A percentile compares a stretch with the other conserved stretches of the same genome.
Evolutionary conservation across 1,140 invertebrate genomes (phyloP).

Genomic region (Formica exsecta): DNA sequence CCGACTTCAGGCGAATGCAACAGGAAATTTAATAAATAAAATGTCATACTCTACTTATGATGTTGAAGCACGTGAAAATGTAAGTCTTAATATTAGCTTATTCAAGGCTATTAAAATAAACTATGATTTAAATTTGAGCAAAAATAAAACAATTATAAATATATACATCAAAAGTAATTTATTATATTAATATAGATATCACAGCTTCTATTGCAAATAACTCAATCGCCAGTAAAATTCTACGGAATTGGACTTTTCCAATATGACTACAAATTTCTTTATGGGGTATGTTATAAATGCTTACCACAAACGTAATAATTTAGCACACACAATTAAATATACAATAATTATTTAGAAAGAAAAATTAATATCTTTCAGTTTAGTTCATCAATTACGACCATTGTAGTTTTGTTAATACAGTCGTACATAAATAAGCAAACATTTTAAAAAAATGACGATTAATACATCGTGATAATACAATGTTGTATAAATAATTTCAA

Average conservation of each 20-base stretch:
- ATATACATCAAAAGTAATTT: neutral
- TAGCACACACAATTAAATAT: neutral
- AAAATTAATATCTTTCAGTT: constrained; percentile 3
- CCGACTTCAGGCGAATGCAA: neutral
- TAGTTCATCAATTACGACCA: neutral
- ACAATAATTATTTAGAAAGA: neutral
- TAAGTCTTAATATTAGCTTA: neutral
- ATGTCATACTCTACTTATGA: neutral
- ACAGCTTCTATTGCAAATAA: neutral
- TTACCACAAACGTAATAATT: neutral
- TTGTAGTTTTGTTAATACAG: constrained; percentile 24
- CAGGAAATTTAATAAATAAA: neutral
- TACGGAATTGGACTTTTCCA: constrained; percentile 19
- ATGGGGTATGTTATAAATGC: neutral
- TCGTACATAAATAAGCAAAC: neutral
- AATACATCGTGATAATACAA: neutral
- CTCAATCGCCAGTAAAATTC: constrained; percentile 7
- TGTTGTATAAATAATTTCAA: neutral
- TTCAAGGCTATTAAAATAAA: neutral
- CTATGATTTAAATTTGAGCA: neutral
- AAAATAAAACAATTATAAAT: neutral
- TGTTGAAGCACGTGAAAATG: neutral
- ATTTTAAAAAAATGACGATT: neutral
- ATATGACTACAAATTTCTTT: constrained; percentile 23
- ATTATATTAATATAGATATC: constrained; percentile 4